phyloP scores from a whole-genome alignment of 2,888 invertebrate species.

The Chloromyia formosa region DNA sequence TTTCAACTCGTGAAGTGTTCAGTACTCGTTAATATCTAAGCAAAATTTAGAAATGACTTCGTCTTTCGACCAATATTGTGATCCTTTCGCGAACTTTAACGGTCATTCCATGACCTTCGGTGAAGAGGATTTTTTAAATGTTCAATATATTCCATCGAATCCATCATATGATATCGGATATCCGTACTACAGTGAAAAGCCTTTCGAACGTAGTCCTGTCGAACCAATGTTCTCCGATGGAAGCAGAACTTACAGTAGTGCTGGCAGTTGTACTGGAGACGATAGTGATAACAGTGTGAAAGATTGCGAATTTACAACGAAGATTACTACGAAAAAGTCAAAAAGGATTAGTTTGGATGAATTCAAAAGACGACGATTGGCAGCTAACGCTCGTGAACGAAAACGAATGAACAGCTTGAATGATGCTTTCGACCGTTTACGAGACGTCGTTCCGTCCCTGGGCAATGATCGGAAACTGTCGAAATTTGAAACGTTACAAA shows the following conservation, averaged over 20 bases:
- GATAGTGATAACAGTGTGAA: slow-evolving; percentile 37
- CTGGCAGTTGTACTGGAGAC: slow-evolving; percentile 11
- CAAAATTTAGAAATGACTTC: slow-evolving; percentile 12
- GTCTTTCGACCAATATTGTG: slow-evolving; percentile 3
- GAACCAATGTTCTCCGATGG: not conserved
- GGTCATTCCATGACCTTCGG: not conserved
- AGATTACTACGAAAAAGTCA: not conserved
- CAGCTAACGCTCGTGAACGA: slow-evolving; percentile 78
- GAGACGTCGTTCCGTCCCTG: slow-evolving; percentile 76
- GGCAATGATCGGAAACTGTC: slow-evolving; percentile 76
- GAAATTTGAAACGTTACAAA: slow-evolving; percentile 80
- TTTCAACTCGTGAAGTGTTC: slow-evolving; percentile 2
- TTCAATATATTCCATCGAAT: not conserved
- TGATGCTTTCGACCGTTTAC: slow-evolving; percentile 70
- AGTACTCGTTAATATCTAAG: not conserved
- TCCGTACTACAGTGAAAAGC: not conserved
- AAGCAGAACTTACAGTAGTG: not conserved
- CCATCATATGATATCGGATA: not conserved
- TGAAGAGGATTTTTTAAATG: slow-evolving; percentile 15
- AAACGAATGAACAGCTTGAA: slow-evolving; percentile 78
- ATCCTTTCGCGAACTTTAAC: slow-evolving; percentile 9
- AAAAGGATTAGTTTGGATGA: slow-evolving; percentile 61
- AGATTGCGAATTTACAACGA: slow-evolving; percentile 8
- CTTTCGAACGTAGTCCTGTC: not conserved
- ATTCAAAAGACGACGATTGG: slow-evolving; percentile 71